A percentile compares a stretch with the other conserved stretches of the same genome.
These are phyloP conservation scores for Pluvialis apricaria DNA, from an alignment of 2,113 vertebrate genomes.

Conservation along the genomic window DNA sequence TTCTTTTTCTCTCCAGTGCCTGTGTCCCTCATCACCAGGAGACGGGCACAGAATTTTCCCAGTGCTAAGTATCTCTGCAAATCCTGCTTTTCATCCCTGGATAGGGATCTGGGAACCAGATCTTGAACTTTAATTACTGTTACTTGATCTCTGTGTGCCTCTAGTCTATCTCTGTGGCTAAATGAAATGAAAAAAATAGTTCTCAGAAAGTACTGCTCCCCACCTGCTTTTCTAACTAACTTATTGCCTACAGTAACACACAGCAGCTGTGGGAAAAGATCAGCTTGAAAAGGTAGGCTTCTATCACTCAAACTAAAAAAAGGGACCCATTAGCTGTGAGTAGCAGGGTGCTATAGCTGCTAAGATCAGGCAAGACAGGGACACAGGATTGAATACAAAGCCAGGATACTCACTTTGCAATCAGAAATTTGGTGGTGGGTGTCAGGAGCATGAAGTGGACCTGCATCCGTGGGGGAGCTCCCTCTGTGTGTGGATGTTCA, in stretches of 20 bases:
- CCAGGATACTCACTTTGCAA: neutral
- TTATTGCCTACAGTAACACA: neutral
- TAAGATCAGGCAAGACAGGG: neutral
- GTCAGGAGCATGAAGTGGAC: neutral
- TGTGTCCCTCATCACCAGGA: neutral
- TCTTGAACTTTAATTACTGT: neutral
- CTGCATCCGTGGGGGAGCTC: accelerated
- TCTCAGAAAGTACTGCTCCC: neutral
- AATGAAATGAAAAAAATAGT: neutral
- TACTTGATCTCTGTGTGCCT: neutral
- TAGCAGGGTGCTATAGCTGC: neutral
- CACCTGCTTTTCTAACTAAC: neutral
- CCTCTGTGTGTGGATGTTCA: accelerated
- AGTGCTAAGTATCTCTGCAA: neutral
- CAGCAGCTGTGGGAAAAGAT: neutral
- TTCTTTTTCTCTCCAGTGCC: neutral
- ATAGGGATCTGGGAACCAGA: neutral
- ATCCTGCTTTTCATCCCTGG: neutral
- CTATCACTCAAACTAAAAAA: neutral
- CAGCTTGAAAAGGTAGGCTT: neutral
- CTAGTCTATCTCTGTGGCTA: neutral
- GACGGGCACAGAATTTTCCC: neutral
- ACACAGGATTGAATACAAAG: neutral
- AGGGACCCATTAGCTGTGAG: neutral
- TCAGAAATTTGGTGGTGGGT: neutral